These are phyloP conservation scores for Eurystomus gularis DNA, from an alignment of 2,113 vertebrate species.

Conservation along the genomic window DNA sequence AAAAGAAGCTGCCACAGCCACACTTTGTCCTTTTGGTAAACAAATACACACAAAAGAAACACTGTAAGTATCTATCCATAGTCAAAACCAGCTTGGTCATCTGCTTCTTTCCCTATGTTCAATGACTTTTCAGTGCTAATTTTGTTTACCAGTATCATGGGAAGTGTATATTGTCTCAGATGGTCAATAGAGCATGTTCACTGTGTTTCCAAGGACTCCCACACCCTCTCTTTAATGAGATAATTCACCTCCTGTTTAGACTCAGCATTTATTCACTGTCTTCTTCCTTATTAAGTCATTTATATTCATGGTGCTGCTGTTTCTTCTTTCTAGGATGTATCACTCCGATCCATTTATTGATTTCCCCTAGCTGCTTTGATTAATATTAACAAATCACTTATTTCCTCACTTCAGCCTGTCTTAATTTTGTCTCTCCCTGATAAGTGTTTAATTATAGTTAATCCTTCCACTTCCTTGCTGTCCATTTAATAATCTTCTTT, in stretches of 20 bases:
- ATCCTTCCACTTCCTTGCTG: background rate
- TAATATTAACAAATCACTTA: background rate
- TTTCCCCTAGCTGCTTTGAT: background rate
- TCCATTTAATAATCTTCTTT: background rate
- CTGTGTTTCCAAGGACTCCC: background rate
- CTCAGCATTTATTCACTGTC: background rate
- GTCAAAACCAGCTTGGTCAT: background rate
- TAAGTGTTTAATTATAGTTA: background rate
- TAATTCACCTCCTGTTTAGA: background rate
- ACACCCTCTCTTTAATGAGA: background rate
- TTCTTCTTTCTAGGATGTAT: background rate
- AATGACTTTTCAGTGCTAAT: background rate
- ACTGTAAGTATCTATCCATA: background rate
- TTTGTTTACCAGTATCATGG: background rate
- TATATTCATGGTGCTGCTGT: background rate
- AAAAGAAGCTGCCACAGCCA: background rate
- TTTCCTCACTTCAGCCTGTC: background rate
- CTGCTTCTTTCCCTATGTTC: background rate
- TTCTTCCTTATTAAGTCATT: background rate
- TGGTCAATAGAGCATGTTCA: background rate
- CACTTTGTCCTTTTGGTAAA: background rate
- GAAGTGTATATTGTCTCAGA: background rate
- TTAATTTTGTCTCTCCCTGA: background rate
- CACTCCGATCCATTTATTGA: background rate
- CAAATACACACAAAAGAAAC: background rate